Base-by-base conservation (phyloP, 2,797 vertebrate species). In the Xenopus petersii region DNA sequence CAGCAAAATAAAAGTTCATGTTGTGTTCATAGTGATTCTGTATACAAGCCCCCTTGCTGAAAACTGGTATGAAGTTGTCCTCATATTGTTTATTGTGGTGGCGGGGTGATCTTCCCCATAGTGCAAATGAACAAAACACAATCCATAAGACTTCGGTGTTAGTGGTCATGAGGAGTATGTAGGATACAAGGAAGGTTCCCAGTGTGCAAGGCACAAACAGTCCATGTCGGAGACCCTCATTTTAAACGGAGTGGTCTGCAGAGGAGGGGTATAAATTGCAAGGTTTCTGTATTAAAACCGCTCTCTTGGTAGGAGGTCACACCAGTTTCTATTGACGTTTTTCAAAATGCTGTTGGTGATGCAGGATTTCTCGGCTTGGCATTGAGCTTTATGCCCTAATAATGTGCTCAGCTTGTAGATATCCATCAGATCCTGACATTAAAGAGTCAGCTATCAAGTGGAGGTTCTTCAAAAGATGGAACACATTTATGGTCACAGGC, bases 81-180 rank as follows among this genome's bases (percentile, higher is more conserved):
- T 59, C 21, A 68, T 74, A 46, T n/a, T 26, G 61, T 69, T 68
- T 59, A 36, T 79, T 47, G 67, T 74, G 76, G 64, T 59, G 65
- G 42, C 61, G 59, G 55, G 72, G 54, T 26, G 63, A 26, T 59
- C 9, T 55, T 65, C 67, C 59, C 59, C 59, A 70, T 79, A 79
- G 76, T 79, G 76, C 76, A 79, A 79, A 79, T 74, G 76, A 79
- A 79, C 59, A 79, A 79, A 46, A 60, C 55, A 73, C 58, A 79
- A 74, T 79, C 66, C 71, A 65, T 79, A 70, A 71, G 54, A 70
- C 15, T 24, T 60, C 26, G 51, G 60, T 67, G 51, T 79, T 79
- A 79, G 76, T 79, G 76, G 76, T 79, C 67, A 79, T 70, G 42
- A 64, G 55, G 60, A 74, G 68, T 68, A 64, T 73, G 12, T 60